Conservation (phyloP, 2,888 invertebrate genomes). For the Leuctra nigra region DNA sequence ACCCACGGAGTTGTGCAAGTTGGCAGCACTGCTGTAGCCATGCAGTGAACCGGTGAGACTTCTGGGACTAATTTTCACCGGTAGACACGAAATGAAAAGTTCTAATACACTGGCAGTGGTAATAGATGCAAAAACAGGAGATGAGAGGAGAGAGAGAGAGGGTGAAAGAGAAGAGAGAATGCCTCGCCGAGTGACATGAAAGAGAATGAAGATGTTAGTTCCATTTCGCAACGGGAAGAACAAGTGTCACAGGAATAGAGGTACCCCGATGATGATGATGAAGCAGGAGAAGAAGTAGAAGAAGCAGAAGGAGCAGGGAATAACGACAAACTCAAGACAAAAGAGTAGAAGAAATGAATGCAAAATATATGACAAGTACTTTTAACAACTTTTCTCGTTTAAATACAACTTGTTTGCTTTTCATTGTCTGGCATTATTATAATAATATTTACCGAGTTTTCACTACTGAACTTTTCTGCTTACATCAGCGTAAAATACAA, state of each 20-base stretch:
- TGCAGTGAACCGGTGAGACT: neutral
- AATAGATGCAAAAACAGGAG: neutral
- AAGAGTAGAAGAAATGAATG: neutral
- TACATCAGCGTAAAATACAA: too few species aligned
- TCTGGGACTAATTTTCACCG: slow-evolving; percentile 4
- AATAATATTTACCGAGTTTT: slow-evolving; percentile 4
- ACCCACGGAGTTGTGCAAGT: neutral
- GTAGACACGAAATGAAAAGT: slow-evolving; percentile 4
- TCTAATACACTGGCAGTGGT: too few species aligned
- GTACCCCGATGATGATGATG: neutral
- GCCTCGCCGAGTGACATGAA: slow-evolving; percentile 1
- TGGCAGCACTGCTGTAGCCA: neutral
- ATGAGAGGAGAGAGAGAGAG: neutral
- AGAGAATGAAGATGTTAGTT: neutral
- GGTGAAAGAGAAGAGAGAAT: too few species aligned
- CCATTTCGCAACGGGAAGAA: too few species aligned
- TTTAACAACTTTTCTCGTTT: slow-evolving; percentile 10
- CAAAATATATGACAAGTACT: neutral
- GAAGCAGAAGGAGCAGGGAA: neutral
- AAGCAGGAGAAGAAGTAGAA: neutral
- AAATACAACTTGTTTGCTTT: slow-evolving; percentile 7
- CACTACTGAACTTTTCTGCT: too few species aligned
- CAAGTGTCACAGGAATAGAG: neutral
- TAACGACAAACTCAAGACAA: too few species aligned
- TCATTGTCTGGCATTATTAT: slow-evolving; percentile 1